Evolutionary conservation across 2,888 invertebrate genomes (phyloP).

Genomic region (Acanthococcus lagerstroemiae): DNA sequence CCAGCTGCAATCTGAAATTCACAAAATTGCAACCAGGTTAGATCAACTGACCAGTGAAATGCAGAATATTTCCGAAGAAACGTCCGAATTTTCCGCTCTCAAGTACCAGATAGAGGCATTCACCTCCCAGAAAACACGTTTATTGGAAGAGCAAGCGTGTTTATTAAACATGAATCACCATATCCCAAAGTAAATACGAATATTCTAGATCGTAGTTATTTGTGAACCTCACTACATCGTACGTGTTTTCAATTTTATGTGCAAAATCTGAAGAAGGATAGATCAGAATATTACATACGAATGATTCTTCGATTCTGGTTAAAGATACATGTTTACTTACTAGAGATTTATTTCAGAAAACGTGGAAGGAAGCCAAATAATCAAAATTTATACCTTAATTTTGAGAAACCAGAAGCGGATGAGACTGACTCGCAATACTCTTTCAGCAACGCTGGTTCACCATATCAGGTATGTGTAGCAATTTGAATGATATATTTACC

Average conservation of each 20-base stretch:
- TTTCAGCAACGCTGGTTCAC: constrained; percentile 63
- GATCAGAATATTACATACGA: too few relatives aligned
- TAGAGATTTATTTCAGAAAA: constrained; percentile 4
- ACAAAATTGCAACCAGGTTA: constrained; percentile 41
- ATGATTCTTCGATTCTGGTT: too few relatives aligned
- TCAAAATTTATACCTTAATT: background rate
- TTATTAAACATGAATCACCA: background rate
- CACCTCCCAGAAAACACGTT: constrained; percentile 25
- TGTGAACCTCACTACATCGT: background rate
- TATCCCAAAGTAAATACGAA: constrained; percentile 1
- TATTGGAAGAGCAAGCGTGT: constrained; percentile 31
- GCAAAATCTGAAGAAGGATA: background rate
- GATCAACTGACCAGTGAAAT: constrained; percentile 43
- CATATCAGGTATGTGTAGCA: constrained; percentile 38
- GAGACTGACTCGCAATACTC: constrained; percentile 68
- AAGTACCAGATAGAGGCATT: constrained; percentile 42
- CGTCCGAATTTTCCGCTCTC: constrained; percentile 40
- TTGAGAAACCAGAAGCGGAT: constrained; percentile 48
- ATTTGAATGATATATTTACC: constrained; percentile 40
- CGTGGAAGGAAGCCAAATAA: background rate
- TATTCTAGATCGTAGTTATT: background rate
- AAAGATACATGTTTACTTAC: background rate
- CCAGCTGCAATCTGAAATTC: constrained; percentile 44
- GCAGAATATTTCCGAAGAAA: constrained; percentile 41
- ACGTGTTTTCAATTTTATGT: background rate